Evolutionary conservation across 2,888 invertebrate species (phyloP).

Genomic region (Heliconius ethilla): DNA sequence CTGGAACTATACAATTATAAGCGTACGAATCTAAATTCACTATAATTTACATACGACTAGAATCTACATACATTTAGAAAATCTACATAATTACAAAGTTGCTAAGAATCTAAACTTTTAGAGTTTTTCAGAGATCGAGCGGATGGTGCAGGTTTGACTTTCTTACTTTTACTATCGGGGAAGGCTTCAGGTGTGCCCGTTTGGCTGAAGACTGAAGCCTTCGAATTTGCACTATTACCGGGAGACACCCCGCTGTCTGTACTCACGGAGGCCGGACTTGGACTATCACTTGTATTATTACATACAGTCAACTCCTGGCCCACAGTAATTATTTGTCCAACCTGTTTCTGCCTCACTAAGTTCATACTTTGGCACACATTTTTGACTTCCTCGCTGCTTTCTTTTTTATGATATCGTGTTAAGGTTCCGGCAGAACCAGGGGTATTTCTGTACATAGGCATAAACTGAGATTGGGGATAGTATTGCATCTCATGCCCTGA

Average conservation of each 20-base stretch:
- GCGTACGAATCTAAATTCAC: constrained; percentile 75
- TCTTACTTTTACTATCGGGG: constrained; percentile 65
- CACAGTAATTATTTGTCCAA: constrained; percentile 76
- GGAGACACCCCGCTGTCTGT: constrained; percentile 76
- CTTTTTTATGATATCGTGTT: constrained; percentile 74
- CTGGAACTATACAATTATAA: constrained; percentile 64
- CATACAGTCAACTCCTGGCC: constrained; percentile 77
- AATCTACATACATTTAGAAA: constrained; percentile 78
- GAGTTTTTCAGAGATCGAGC: constrained; percentile 75
- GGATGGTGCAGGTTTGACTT: constrained; percentile 63
- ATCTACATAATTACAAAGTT: constrained; percentile 80
- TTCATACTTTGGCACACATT: constrained; percentile 80
- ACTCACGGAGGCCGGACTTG: constrained; percentile 74
- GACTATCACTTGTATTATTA: constrained; percentile 71
- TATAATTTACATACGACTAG: constrained; percentile 65
- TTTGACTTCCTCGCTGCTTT: constrained; percentile 65
- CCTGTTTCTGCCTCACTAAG: constrained; percentile 78
- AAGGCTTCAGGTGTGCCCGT: constrained; percentile 58
- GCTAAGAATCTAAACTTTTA: constrained; percentile 78
- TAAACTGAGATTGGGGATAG: constrained; percentile 73
- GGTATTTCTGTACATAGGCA: constrained; percentile 75
- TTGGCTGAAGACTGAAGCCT: constrained; percentile 65
- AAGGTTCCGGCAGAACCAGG: constrained; percentile 77
- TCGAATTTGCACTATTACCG: constrained; percentile 70
- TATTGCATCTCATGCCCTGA: constrained; percentile 74